These are phyloP conservation scores for Pitangus sulphuratus DNA, from an alignment of 2,797 vertebrate species.

Conservation along the genomic window DNA sequence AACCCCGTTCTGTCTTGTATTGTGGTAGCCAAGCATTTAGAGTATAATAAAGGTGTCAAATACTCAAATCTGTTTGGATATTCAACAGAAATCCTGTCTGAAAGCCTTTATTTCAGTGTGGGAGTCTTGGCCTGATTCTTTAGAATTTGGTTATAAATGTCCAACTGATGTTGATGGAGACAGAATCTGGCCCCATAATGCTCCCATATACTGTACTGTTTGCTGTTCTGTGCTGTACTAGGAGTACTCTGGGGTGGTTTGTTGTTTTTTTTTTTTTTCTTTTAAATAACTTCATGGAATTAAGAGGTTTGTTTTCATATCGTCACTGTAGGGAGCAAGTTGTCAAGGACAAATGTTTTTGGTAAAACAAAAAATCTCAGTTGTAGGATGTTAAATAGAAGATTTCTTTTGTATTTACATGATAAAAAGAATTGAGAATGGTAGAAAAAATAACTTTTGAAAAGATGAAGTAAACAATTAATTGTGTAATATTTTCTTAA, in stretches of 20 bases:
- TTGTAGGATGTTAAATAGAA: neutral
- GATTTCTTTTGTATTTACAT: neutral
- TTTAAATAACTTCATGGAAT: neutral
- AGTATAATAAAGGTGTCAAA: neutral
- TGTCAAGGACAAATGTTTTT: neutral
- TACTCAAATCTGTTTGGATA: neutral
- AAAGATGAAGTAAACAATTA: neutral
- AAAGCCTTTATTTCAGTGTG: neutral
- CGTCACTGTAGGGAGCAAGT: neutral
- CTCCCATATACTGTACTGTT: neutral
- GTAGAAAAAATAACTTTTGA: neutral
- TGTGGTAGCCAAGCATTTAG: neutral
- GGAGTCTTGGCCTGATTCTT: neutral
- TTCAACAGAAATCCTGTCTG: neutral
- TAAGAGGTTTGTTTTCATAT: constrained; percentile 1
- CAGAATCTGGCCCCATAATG: neutral
- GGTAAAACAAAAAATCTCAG: neutral
- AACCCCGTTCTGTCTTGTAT: neutral
- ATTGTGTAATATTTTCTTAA: constrained; percentile 8
- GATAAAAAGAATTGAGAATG: neutral
- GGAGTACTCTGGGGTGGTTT: neutral
- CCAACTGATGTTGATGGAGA: neutral
- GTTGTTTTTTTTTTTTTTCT: neutral
- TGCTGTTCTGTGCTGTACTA: neutral
- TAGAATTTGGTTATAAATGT: neutral